phyloP scores from a whole-genome alignment of 2,113 vertebrate genomes.

The Rhinogobius similis region DNA sequence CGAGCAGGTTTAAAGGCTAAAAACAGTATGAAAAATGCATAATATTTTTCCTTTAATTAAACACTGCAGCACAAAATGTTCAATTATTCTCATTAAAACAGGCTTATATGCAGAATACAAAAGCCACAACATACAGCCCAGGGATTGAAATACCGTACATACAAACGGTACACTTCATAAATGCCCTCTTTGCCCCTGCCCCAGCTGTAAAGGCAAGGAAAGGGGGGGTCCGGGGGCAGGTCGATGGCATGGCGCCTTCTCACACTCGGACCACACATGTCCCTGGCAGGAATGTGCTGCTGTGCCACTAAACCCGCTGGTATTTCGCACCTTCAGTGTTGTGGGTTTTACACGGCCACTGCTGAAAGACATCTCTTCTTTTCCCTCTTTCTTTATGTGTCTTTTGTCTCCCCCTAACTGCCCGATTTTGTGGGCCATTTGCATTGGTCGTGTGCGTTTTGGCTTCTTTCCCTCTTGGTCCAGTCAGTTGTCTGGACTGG shows the following conservation, averaged over 20 bases:
- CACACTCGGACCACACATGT: conserved; percentile 54
- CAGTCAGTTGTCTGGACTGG: conserved; percentile 30
- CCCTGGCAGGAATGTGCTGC: conserved; percentile 65
- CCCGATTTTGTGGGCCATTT: conserved; percentile 1
- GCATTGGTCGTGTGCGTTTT: conserved; percentile 7
- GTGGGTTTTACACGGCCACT: conserved; percentile 30
- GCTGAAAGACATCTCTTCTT: conserved; percentile 46
- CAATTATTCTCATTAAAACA: too few relatives aligned
- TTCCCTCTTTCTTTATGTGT: conserved; percentile 7
- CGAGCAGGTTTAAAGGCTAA: too few relatives aligned
- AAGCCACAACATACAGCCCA: too few relatives aligned
- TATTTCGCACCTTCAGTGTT: conserved; percentile 71
- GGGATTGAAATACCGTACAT: not conserved
- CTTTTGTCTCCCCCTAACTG: conserved; percentile 15
- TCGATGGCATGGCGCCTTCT: conserved; percentile 46
- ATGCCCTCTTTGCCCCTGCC: not conserved
- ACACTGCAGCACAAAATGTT: too few relatives aligned
- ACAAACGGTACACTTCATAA: not conserved
- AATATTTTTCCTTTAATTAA: too few relatives aligned
- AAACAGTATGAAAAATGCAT: too few relatives aligned
- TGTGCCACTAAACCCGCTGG: conserved; percentile 57
- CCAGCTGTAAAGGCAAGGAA: conserved; percentile 49
- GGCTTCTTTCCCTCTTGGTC: conserved; percentile 5
- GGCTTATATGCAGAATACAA: too few relatives aligned
- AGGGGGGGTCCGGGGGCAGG: conserved; percentile 54